Percentiles rank a stretch among this genome's conserved stretches.
These are phyloP conservation scores for Cremastobaeus sp. DNA, from an alignment of 2,888 invertebrate genomes.

Conservation along the genomic window DNA sequence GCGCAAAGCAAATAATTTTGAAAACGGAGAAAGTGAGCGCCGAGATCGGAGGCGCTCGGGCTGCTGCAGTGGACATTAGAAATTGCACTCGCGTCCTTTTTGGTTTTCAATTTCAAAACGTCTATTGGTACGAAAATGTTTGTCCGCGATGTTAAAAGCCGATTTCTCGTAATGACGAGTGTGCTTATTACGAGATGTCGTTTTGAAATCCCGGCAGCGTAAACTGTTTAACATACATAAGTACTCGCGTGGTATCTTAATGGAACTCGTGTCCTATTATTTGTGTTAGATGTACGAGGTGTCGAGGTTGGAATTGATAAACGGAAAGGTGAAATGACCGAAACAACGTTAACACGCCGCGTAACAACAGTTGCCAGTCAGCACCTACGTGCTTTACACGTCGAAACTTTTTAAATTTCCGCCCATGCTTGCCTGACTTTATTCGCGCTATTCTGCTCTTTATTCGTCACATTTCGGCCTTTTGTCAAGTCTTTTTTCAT, in stretches of 20 bases:
- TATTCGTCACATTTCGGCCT: no score
- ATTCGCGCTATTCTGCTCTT: background rate
- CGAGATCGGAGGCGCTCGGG: no score
- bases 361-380: conserved; percentile 38
- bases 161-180: conserved; percentile 31
- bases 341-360: conserved; percentile 36
- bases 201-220: conserved; percentile 54
- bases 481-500: no score
- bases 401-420: conserved; percentile 25
- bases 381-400: conserved; percentile 29
- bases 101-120: conserved; percentile 14
- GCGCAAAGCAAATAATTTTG: no score
- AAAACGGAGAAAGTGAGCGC: no score
- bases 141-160: conserved; percentile 10
- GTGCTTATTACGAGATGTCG: conserved; percentile 55
- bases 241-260: conserved; percentile 53
- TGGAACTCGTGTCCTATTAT: conserved; percentile 54
- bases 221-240: conserved; percentile 56
- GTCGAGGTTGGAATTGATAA: conserved; percentile 53
- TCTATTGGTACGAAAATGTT: conserved; percentile 30
- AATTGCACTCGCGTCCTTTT: no score
- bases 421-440: background rate
- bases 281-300: conserved; percentile 46
- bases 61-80: no score
- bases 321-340: conserved; percentile 29